These are phyloP conservation scores for Porites lutea DNA, from an alignment of 64 coral and sea anemone species.

Conservation along the genomic window DNA sequence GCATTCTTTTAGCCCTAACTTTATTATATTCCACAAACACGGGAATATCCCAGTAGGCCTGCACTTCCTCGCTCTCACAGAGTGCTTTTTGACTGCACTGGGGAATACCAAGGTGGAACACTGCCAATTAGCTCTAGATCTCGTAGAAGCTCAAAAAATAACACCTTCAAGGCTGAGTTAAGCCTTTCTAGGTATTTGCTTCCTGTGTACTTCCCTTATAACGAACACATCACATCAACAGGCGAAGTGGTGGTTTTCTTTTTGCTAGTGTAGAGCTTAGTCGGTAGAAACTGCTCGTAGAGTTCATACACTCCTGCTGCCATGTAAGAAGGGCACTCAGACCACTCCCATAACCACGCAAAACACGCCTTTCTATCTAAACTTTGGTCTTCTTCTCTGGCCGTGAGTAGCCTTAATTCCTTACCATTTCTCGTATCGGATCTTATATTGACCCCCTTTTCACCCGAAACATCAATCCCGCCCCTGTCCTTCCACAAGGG, in stretches of 20 bases:
- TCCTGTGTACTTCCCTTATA: slow-evolving; percentile 23
- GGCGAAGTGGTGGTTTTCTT: no score
- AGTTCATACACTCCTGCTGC: neutral
- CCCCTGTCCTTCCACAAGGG: slow-evolving; percentile 1
- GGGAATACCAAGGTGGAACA: slow-evolving; percentile 45
- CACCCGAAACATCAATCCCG: slow-evolving; percentile 1
- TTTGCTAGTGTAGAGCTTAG: neutral
- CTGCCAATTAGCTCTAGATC: slow-evolving; percentile 25
- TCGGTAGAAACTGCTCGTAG: neutral
- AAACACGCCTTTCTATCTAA: neutral
- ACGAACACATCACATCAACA: neutral
- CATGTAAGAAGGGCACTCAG: neutral
- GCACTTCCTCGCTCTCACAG: neutral
- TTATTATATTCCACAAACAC: neutral
- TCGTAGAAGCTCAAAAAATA: slow-evolving; percentile 47
- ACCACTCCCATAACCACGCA: slow-evolving; percentile 3
- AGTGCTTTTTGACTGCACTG: neutral
- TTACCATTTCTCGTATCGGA: slow-evolving; percentile 29
- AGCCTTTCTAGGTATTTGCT: slow-evolving; percentile 20
- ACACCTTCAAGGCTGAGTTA: slow-evolving; percentile 25
- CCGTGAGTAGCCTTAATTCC: neutral
- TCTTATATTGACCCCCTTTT: slow-evolving; percentile 17
- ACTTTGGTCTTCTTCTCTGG: neutral
- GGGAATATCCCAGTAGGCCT: slow-evolving; percentile 16
- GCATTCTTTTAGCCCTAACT: slow-evolving; percentile 18